phyloP scores from a whole-genome alignment of 2,888 invertebrate genomes.

The Noctua janthe region DNA sequence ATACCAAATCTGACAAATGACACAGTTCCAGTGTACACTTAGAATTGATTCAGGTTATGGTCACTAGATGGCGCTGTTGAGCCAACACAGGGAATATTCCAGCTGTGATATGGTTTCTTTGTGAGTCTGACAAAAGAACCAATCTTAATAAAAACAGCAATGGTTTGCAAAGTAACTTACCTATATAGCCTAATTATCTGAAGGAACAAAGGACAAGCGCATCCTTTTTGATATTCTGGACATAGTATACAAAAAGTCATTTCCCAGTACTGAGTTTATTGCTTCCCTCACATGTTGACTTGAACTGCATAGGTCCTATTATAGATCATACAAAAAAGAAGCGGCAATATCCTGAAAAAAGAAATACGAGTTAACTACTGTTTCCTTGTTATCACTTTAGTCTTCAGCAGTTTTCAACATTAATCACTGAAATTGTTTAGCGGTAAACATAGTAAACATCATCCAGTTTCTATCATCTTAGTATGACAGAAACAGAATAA shows the following conservation, averaged over 20 bases:
- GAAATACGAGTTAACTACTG: neutral
- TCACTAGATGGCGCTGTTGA: conserved; percentile 64
- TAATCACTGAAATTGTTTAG: neutral
- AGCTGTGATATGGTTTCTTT: conserved; percentile 33
- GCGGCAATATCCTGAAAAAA: neutral
- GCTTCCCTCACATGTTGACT: neutral
- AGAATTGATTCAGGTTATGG: conserved; percentile 44
- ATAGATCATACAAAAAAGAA: neutral
- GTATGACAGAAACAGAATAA: neutral
- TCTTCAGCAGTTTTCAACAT: neutral
- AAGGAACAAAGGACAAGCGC: neutral
- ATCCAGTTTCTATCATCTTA: neutral
- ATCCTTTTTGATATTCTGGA: neutral
- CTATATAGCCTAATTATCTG: neutral
- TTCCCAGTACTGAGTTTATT: neutral
- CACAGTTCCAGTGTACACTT: conserved; percentile 40
- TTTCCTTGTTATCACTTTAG: neutral
- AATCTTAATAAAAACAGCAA: neutral
- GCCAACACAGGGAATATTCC: conserved; percentile 37
- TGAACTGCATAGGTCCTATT: neutral
- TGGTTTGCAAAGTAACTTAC: neutral
- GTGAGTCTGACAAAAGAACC: conserved; percentile 18
- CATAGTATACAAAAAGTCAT: neutral
- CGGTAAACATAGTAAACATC: neutral
- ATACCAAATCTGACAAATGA: conserved; percentile 26